Conservation (phyloP, 1,140 invertebrate species). For the Brachionus manjavacas region DNA sequence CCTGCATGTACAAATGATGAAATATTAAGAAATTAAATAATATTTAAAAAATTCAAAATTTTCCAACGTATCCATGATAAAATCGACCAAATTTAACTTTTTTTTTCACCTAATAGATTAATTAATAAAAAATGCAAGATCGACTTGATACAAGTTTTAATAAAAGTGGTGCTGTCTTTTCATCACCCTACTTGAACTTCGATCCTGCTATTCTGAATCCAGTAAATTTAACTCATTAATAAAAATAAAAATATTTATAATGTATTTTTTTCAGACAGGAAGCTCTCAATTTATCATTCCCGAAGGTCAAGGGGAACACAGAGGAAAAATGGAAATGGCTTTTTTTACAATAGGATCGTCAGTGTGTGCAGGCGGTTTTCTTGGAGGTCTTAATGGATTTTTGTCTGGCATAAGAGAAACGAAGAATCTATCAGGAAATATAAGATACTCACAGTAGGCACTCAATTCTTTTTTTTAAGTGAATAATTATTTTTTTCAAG, state of each 20-base stretch:
- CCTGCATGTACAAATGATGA: constrained; percentile 22
- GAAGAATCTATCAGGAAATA: constrained; percentile 29
- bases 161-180: not conserved
- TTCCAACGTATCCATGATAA: not conserved
- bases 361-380: constrained; percentile 33
- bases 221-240: not conserved
- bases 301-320: constrained; percentile 19
- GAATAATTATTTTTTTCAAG: not conserved
- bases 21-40: constrained; percentile 14
- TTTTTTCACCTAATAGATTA: not conserved
- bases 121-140: constrained; percentile 33
- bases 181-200: constrained; percentile 37
- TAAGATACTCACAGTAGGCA: constrained; percentile 32
- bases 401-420: constrained; percentile 15
- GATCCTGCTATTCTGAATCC: constrained; percentile 20
- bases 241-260: not conserved
- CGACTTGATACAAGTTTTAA: constrained; percentile 8
- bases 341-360: constrained; percentile 39
- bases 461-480: not conserved
- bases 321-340: constrained; percentile 43
- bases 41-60: not conserved
- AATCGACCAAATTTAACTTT: not conserved
- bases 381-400: constrained; percentile 16
- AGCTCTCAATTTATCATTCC: constrained; percentile 31
- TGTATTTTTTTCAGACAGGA: not conserved